Conservation (phyloP, 2,113 vertebrate genomes). For the Thermophis baileyi region DNA sequence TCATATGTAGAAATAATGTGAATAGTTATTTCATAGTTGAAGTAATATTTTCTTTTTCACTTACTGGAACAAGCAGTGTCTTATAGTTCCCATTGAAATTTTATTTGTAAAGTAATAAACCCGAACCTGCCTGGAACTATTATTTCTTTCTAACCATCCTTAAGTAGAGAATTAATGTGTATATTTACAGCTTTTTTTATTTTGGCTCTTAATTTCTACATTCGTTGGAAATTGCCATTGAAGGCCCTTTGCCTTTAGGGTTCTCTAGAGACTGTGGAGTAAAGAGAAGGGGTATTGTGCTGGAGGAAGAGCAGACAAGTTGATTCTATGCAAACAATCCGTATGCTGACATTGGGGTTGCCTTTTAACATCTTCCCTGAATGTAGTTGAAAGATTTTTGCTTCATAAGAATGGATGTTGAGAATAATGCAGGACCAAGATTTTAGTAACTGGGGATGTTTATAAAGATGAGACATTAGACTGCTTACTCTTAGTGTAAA, state of each 20-base stretch:
- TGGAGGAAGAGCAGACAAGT: background rate
- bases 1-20: background rate
- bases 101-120: background rate
- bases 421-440: background rate
- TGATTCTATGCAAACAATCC: background rate
- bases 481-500: background rate
- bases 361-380: background rate
- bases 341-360: background rate
- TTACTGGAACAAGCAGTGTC: background rate
- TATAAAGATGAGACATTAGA: background rate
- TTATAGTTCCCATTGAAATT: background rate
- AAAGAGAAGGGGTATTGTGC: background rate
- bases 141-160: background rate
- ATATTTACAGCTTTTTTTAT: background rate
- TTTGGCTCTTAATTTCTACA: background rate
- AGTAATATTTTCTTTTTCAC: background rate
- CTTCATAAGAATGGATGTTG: background rate
- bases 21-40: background rate
- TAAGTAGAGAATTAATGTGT: background rate
- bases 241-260: background rate
- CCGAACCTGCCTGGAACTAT: background rate
- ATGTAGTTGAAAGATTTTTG: background rate
- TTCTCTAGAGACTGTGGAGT: background rate
- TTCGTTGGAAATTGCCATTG: background rate
- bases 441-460: background rate